Conservation (phyloP, 2,888 invertebrate species). For the Rhagonycha fulva region DNA sequence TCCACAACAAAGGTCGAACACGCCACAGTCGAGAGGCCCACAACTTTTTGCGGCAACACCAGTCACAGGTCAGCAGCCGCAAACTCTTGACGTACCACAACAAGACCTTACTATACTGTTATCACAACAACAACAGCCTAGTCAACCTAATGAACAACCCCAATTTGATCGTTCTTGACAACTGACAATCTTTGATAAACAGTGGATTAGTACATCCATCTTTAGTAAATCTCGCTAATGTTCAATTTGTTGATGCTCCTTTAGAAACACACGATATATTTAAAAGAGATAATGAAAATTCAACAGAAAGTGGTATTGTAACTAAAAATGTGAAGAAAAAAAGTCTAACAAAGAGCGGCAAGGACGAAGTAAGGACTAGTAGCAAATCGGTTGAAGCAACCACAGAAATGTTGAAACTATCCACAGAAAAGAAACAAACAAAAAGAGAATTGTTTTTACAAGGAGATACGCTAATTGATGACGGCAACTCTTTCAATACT, state of each 20-base stretch:
- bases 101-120: conserved; percentile 26
- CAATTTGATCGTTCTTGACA: conserved; percentile 39
- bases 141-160: conserved; percentile 28
- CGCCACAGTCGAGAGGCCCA: conserved; percentile 28
- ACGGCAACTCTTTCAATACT: conserved; percentile 53
- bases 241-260: conserved; percentile 64
- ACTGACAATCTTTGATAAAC: conserved; percentile 38
- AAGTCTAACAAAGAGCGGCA: background rate
- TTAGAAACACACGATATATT: conserved; percentile 57
- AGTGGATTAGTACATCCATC: conserved; percentile 51
- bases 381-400: background rate
- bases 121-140: conserved; percentile 30
- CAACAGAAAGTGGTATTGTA: conserved; percentile 13
- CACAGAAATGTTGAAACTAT: conserved; percentile 1
- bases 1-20: conserved; percentile 37
- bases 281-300: conserved; percentile 50
- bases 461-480: conserved; percentile 72
- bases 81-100: conserved; percentile 30
- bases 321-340: conserved; percentile 34
- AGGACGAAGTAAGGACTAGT: background rate
- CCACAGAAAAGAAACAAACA: conserved; percentile 57
- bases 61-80: conserved; percentile 20
- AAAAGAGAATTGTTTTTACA: conserved; percentile 71
- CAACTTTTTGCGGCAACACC: conserved; percentile 23
- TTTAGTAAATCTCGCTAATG: conserved; percentile 62